phyloP scores from a whole-genome alignment of 2,888 invertebrate genomes.

The Tortricodes alternella region DNA sequence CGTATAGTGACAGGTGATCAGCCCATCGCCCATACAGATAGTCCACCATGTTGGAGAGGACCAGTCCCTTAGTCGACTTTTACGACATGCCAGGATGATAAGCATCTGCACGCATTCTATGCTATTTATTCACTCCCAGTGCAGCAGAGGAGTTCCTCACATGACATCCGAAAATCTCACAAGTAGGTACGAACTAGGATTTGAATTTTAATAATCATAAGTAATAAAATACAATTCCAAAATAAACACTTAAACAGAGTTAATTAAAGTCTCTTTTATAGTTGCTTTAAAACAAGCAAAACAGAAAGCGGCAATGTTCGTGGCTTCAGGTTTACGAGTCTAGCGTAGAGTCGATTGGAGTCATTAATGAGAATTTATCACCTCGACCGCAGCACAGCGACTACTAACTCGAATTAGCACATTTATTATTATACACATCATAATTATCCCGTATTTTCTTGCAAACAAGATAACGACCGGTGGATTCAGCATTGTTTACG shows the following conservation, averaged over 20 bases:
- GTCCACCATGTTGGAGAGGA: no score
- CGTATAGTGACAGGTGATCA: no score
- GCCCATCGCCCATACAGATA: no score
- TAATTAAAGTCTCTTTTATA: constrained; percentile 23
- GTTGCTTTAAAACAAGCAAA: constrained; percentile 18
- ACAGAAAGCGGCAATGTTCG: constrained; percentile 23
- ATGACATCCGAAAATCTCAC: neutral
- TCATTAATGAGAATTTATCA: constrained; percentile 56
- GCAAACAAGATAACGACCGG: constrained; percentile 40
- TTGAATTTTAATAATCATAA: neutral
- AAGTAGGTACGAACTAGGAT: neutral
- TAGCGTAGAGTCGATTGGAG: constrained; percentile 41
- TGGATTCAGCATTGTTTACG: constrained; percentile 43
- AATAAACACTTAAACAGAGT: constrained; percentile 14
- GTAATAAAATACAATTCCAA: neutral
- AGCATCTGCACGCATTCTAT: no score
- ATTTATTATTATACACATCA: constrained; percentile 54
- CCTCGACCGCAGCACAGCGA: constrained; percentile 48
- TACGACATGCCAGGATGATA: no score
- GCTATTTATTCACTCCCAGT: no score
- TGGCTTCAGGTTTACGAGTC: constrained; percentile 21
- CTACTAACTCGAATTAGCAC: constrained; percentile 52
- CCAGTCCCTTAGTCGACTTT: no score
- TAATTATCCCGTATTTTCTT: constrained; percentile 48
- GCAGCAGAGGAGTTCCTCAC: no score